Conservation (phyloP, 1,140 invertebrate species). For the Papilio glaucus region DNA sequence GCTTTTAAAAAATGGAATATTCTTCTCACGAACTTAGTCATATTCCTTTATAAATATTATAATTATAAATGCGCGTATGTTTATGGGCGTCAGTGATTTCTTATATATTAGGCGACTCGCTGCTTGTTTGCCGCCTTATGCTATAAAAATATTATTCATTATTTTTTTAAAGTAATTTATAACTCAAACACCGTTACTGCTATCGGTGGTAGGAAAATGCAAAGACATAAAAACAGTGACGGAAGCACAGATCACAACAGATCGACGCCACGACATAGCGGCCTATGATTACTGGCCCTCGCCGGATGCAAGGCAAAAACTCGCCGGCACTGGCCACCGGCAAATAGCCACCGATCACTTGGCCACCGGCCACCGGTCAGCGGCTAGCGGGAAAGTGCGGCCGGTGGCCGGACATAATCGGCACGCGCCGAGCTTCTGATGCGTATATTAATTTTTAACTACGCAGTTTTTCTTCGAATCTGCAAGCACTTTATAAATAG, state of each 20-base stretch:
- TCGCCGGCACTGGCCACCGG: constrained; percentile 42
- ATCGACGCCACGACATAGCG: constrained; percentile 51
- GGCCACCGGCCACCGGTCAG: constrained; percentile 50
- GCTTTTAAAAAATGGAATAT: no score
- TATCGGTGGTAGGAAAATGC: constrained; percentile 53
- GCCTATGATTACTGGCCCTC: constrained; percentile 66
- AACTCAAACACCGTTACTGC: constrained; percentile 58
- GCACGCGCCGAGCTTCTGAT: constrained; percentile 57
- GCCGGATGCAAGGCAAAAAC: constrained; percentile 73
- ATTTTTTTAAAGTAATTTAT: constrained; percentile 38
- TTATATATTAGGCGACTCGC: no score
- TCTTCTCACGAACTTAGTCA: no score
- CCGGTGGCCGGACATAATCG: constrained; percentile 63
- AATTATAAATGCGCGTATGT: no score
- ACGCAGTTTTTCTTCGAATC: constrained; percentile 27
- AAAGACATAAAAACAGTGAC: constrained; percentile 55
- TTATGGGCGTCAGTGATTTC: no score
- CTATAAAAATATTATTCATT: neutral
- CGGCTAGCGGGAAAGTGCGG: constrained; percentile 38
- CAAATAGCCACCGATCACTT: constrained; percentile 49
- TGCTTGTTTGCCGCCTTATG: no score
- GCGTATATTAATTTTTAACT: constrained; percentile 25
- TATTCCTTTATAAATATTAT: no score
- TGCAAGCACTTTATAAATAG: constrained; percentile 22
- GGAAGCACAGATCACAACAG: constrained; percentile 64